A percentile compares a stretch with the other conserved stretches of the same genome.
phyloP scores from a whole-genome alignment of 92 coral and sea anemone genomes.

The Epizoanthus ramosus region DNA sequence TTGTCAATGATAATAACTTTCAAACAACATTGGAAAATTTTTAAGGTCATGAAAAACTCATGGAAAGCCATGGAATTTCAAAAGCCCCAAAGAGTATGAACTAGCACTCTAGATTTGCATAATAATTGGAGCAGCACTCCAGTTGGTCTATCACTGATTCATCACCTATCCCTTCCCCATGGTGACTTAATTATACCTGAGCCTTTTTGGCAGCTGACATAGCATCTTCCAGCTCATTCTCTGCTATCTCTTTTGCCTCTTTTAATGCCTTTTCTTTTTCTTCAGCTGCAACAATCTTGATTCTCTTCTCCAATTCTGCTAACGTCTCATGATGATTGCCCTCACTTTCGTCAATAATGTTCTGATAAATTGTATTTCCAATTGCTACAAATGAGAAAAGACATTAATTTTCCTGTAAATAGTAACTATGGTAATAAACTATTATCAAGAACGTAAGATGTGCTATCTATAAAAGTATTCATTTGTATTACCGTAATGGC shows the following conservation, averaged over 20 bases:
- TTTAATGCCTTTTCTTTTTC: conserved; percentile 85
- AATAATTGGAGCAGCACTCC: too few relatives aligned
- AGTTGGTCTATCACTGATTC: too few relatives aligned
- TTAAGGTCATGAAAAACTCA: too few relatives aligned
- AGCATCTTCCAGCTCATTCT: conserved; percentile 77
- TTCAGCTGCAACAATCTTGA: conserved; percentile 64
- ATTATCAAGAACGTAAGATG: background rate
- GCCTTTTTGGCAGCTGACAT: conserved; percentile 88
- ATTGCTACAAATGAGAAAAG: conserved; percentile 44
- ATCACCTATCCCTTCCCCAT: too few relatives aligned
- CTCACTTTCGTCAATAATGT: conserved; percentile 75
- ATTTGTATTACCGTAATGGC: too few relatives aligned
- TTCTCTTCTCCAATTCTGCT: conserved; percentile 75
- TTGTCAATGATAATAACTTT: too few relatives aligned
- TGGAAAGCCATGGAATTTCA: too few relatives aligned
- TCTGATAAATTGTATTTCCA: conserved; percentile 86
- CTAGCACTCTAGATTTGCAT: too few relatives aligned
- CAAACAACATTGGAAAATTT: too few relatives aligned
- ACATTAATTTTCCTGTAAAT: too few relatives aligned
- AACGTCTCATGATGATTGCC: conserved; percentile 62
- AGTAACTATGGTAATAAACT: too few relatives aligned
- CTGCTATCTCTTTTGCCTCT: conserved; percentile 84
- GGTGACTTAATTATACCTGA: conserved; percentile 61
- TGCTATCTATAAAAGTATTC: background rate
- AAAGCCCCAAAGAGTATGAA: too few relatives aligned